Evolutionary conservation across 2,113 vertebrate species (phyloP), one percentile per base, ranked within the genome.

Genomic region (Prunella himalayana): DNA sequence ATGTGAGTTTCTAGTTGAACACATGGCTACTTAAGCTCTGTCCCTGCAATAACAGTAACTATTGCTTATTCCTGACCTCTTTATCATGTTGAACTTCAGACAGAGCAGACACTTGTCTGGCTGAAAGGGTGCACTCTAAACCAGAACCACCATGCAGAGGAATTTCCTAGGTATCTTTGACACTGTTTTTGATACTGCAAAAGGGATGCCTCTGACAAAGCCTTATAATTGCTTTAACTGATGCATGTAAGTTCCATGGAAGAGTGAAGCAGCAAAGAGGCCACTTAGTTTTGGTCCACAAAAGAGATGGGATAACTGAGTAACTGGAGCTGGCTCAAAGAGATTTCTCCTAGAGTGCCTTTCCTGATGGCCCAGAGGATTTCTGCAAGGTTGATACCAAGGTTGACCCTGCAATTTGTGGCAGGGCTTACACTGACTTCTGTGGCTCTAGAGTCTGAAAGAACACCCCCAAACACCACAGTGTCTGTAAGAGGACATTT

Each of bases 291-390:
- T 79, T 39, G 44, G 3, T 24, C 15, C 27, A 25, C 31, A 59
- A 66, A 80, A 86, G 45, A 72, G n/a, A 33, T 17, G 13, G 10
- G 21, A 35, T 70, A 70, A 78, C 12, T 69, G 37, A 21, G 7
- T 64, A 65, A 42, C 6, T 31, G 41, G 45, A 61, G 47, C 30
- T 47, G 47, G 15, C 42, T 87, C 28, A 30, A 27, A 86, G 14
- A 7, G 7, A 10, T 6, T 80, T 51, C 18, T 86, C 49, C 37
- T 49, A 6, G 14, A 70, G 16, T 2, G 1, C 23, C 25, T 76
- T 0, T 0, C 23, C 17, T 19, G 3, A 45, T 42, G 49, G 22
- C 10, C 16, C 41, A 7, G 23, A 90, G n/a, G 42, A 70, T 61
- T 91, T 70, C 37, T 37, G 78, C 35, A 76, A 69, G 37, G 89